phyloP scores from a whole-genome alignment of 2,113 vertebrate species.

The Trachemys scripta region DNA sequence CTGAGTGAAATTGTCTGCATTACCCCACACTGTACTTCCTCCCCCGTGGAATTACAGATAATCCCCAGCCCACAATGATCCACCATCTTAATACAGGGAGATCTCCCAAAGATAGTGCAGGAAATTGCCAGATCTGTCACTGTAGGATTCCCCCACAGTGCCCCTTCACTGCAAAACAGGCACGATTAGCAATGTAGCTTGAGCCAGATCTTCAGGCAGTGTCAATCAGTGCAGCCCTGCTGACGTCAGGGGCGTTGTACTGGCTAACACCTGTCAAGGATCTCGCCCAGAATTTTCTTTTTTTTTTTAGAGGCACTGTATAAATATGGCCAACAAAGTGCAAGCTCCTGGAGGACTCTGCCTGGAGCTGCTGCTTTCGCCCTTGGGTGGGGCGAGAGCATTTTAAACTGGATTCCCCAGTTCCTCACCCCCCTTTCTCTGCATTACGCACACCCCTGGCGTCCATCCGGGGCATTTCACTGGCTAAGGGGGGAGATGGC shows the following conservation, averaged over 20 bases:
- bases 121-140: background rate
- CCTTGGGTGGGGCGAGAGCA: background rate
- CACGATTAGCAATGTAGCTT: too few species aligned
- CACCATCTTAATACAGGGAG: background rate
- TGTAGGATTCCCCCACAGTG: fast-evolving
- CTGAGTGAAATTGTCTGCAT: background rate
- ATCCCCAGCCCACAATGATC: background rate
- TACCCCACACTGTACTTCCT: background rate
- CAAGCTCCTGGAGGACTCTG: background rate
- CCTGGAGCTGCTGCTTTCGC: background rate
- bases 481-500: background rate
- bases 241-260: background rate
- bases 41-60: background rate
- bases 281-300: background rate
- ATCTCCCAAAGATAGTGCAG: background rate
- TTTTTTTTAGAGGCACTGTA: background rate
- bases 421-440: background rate
- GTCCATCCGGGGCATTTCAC: background rate
- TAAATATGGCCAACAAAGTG: background rate
- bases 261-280: background rate
- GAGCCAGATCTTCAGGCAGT: background rate
- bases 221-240: background rate
- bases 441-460: background rate
- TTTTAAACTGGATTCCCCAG: background rate
- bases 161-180: background rate